Evolutionary conservation across 1,140 invertebrate genomes (phyloP).

Genomic region (Acromyrmex echinatior): DNA sequence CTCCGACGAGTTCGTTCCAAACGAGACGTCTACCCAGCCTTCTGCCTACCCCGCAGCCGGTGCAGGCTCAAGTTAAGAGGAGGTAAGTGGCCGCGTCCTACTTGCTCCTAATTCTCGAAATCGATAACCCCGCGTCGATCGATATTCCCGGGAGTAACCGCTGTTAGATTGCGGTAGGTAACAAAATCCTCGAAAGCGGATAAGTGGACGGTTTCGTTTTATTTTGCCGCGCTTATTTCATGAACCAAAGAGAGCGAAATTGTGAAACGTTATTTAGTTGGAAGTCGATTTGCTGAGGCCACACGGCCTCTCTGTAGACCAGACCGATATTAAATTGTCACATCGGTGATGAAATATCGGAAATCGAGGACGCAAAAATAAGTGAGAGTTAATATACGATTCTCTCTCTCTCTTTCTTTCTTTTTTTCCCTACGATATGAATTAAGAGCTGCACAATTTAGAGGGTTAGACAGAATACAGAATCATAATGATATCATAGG

Average conservation of each 20-base stretch:
- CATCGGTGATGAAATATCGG: slow-evolving; percentile 8
- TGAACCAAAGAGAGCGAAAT: neutral
- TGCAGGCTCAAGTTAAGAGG: slow-evolving; percentile 73
- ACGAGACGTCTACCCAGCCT: slow-evolving; percentile 49
- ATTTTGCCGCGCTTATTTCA: neutral
- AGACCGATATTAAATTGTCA: neutral
- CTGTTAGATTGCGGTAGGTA: slow-evolving; percentile 27
- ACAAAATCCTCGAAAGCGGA: neutral
- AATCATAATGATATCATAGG: too few species aligned
- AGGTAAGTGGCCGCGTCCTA: slow-evolving; percentile 75
- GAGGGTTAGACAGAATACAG: too few species aligned
- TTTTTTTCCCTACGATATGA: neutral
- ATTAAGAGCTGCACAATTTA: too few species aligned
- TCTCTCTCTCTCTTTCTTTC: too few species aligned
- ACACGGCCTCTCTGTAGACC: neutral
- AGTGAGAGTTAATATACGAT: too few species aligned
- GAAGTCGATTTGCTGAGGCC: neutral
- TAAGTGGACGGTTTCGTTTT: neutral
- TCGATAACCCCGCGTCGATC: slow-evolving; percentile 42
- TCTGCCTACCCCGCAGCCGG: slow-evolving; percentile 49
- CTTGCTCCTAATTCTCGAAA: slow-evolving; percentile 49
- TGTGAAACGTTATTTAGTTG: neutral
- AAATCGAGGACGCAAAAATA: neutral
- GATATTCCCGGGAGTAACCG: slow-evolving; percentile 38
- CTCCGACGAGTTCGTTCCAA: slow-evolving; percentile 59